Conservation (phyloP, 2,888 invertebrate species). For the Pseudococcus longispinus region DNA sequence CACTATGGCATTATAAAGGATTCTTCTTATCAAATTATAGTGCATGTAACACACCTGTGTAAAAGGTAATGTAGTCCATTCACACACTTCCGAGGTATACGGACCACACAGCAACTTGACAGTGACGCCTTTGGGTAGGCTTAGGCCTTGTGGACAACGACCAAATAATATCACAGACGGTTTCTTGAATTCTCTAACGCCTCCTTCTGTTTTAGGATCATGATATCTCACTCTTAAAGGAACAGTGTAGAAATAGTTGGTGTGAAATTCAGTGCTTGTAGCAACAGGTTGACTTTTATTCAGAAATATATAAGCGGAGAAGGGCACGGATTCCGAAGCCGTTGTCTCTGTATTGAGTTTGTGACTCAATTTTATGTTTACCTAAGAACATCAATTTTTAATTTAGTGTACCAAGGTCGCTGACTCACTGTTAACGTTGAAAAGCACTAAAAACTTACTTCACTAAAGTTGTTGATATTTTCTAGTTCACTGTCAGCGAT, state of each 20-base stretch:
- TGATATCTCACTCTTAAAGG: constrained; percentile 46
- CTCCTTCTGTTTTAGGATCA: constrained; percentile 51
- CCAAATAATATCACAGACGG: constrained; percentile 7
- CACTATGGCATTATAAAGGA: too few species aligned
- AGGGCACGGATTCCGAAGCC: not conserved
- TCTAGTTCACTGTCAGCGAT: constrained; percentile 32
- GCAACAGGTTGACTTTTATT: constrained; percentile 37
- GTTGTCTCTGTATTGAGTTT: constrained; percentile 33
- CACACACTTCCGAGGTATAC: constrained; percentile 10
- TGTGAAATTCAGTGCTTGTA: constrained; percentile 15
- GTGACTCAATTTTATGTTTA: not conserved
- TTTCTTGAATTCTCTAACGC: constrained; percentile 46
- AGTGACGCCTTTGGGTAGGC: not conserved
- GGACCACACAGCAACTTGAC: constrained; percentile 39
- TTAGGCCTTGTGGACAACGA: constrained; percentile 31
- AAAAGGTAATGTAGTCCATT: constrained; percentile 37
- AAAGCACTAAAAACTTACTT: not conserved
- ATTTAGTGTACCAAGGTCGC: not conserved
- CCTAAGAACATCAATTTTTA: not conserved
- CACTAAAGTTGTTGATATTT: not conserved
- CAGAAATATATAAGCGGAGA: constrained; percentile 34
- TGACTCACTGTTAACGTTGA: not conserved
- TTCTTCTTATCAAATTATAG: not conserved
- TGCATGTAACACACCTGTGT: constrained; percentile 9
- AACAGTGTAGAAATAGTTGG: constrained; percentile 1